A percentile compares a stretch with the other conserved stretches of the same genome.
phyloP scores from a whole-genome alignment of 2,797 vertebrate genomes.

The Malurus splendens region DNA sequence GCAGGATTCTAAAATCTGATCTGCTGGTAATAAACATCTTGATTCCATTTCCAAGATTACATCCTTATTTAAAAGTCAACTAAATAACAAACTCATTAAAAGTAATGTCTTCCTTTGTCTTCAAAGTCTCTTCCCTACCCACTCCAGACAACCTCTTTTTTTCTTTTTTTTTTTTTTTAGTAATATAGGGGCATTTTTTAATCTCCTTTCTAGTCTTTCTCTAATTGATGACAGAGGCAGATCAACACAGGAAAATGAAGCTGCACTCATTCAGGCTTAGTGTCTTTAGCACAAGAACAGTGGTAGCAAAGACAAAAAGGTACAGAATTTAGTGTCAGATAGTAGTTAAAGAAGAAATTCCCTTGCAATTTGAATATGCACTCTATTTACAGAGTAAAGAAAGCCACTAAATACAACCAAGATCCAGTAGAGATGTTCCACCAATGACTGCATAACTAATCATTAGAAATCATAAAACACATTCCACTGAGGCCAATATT shows the following conservation, averaged over 20 bases:
- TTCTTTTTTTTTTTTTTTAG: background rate
- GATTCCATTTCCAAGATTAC: background rate
- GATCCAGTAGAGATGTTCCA: background rate
- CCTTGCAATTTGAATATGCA: background rate
- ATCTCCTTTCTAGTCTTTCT: background rate
- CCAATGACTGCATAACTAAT: background rate
- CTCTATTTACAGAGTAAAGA: background rate
- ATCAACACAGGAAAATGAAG: background rate
- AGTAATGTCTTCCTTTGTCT: background rate
- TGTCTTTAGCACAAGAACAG: background rate
- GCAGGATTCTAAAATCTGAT: background rate
- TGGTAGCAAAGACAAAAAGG: background rate
- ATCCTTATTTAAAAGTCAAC: background rate
- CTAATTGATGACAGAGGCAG: slow-evolving; percentile 2
- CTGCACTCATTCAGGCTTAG: background rate
- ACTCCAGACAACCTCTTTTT: background rate
- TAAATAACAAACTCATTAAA: background rate
- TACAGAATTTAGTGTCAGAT: background rate
- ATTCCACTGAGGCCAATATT: slow-evolving; percentile 16
- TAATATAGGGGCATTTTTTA: background rate
- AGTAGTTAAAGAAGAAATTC: background rate
- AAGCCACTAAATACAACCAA: background rate
- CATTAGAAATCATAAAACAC: slow-evolving; percentile 25
- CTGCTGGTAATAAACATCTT: background rate
- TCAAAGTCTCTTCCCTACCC: background rate